Percentiles rank a stretch among this genome's conserved stretches.
Conservation (phyloP, 2,113 vertebrate genomes). For the Ptilorrhoa leucosticta region DNA sequence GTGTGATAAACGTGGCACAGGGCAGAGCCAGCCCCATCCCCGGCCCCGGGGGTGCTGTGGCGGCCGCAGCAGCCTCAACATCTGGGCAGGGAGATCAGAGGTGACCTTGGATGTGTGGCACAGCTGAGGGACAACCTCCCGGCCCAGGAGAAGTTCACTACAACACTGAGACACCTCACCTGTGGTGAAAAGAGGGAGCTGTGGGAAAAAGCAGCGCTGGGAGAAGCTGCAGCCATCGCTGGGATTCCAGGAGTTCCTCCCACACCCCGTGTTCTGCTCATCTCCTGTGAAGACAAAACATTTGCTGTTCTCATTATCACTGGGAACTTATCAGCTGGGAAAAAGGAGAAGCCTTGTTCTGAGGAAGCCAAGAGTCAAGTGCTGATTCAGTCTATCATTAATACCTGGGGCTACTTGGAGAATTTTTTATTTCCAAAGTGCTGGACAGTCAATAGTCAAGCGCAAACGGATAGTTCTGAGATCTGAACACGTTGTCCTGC, state of each 20-base stretch:
- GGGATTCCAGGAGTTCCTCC: background rate
- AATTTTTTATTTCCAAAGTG: background rate
- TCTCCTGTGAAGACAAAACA: background rate
- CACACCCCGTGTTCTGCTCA: background rate
- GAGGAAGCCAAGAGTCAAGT: background rate
- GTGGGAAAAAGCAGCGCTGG: accelerated
- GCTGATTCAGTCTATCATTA: background rate
- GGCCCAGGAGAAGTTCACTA: background rate
- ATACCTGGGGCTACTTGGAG: background rate
- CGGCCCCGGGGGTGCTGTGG: background rate
- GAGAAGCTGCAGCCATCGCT: background rate
- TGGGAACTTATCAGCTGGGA: background rate
- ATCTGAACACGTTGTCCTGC: background rate
- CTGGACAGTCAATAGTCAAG: background rate
- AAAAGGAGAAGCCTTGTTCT: background rate
- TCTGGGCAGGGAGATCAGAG: background rate
- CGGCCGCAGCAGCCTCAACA: accelerated
- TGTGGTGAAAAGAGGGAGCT: background rate
- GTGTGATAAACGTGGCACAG: accelerated
- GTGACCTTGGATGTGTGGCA: background rate
- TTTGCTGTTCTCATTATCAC: background rate
- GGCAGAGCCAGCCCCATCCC: background rate
- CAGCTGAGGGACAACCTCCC: background rate
- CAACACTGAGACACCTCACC: background rate
- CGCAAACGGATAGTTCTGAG: background rate